Conservation (phyloP, 2,888 invertebrate species). For the Bursaphelenchus okinawaensis region DNA sequence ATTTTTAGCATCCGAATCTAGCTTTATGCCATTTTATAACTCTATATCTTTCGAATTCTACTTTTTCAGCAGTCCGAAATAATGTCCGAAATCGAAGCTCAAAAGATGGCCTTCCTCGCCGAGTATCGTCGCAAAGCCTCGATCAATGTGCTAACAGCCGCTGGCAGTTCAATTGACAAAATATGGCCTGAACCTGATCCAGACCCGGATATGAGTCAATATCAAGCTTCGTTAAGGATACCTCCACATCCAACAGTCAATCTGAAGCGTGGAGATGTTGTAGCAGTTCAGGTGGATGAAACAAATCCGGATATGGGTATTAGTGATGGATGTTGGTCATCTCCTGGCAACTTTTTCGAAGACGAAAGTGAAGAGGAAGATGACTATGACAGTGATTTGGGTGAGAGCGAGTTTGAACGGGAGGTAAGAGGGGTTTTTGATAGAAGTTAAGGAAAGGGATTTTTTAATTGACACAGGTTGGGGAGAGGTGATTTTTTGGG, state of each 20-base stretch:
- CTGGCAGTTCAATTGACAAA: not conserved
- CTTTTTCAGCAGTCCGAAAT: not conserved
- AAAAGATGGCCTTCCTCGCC: not conserved
- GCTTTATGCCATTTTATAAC: too few relatives aligned
- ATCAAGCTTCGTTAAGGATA: not conserved
- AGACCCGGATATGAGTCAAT: not conserved
- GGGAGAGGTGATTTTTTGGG: too few relatives aligned
- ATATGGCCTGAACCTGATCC: slow-evolving; percentile 14
- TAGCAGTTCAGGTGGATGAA: not conserved
- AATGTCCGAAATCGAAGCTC: not conserved
- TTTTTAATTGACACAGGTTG: too few relatives aligned
- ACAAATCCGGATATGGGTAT: not conserved
- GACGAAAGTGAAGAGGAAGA: not conserved
- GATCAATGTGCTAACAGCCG: not conserved
- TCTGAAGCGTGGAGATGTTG: slow-evolving; percentile 7
- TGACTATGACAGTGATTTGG: not conserved
- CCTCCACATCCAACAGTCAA: not conserved
- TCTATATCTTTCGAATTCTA: not conserved
- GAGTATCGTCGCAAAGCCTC: not conserved
- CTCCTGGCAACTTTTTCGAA: not conserved
- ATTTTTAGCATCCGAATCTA: too few relatives aligned
- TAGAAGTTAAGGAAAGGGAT: too few relatives aligned
- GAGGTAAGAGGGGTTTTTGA: not conserved
- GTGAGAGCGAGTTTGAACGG: not conserved
- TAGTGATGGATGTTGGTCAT: slow-evolving; percentile 3